Conservation (phyloP, 2,113 vertebrate species). For the Semnornis frantzii region DNA sequence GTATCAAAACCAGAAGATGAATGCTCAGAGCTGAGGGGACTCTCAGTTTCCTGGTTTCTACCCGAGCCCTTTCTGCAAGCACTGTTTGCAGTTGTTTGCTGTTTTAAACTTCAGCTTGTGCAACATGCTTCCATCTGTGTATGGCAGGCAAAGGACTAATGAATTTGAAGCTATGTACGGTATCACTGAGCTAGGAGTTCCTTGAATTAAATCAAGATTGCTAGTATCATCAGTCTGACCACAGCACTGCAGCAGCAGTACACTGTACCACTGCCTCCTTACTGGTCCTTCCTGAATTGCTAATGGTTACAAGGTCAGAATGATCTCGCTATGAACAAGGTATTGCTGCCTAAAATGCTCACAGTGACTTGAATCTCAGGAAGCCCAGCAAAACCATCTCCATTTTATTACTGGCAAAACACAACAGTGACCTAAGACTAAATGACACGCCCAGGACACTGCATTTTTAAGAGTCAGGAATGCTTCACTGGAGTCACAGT, state of each 20-base stretch:
- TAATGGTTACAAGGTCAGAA: background rate
- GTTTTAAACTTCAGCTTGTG: background rate
- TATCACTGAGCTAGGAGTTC: background rate
- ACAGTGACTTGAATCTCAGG: background rate
- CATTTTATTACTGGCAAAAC: background rate
- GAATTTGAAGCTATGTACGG: background rate
- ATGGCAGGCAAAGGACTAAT: background rate
- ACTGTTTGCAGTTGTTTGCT: background rate
- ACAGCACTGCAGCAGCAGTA: background rate
- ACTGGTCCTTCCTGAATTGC: background rate
- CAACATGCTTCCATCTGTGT: background rate
- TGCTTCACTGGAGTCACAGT: background rate
- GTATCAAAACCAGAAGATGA: background rate
- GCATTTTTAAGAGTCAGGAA: background rate
- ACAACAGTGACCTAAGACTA: background rate
- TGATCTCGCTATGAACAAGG: background rate
- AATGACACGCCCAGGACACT: rapidly evolving
- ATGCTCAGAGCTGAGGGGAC: background rate
- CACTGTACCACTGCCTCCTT: background rate
- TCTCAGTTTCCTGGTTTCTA: background rate
- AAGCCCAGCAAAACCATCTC: background rate
- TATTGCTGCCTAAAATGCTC: background rate
- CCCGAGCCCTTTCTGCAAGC: background rate
- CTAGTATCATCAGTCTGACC: background rate
- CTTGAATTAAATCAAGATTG: background rate